These are phyloP conservation scores for Lasioglossum morio DNA, from an alignment of 2,888 invertebrate genomes.

Conservation along the genomic window DNA sequence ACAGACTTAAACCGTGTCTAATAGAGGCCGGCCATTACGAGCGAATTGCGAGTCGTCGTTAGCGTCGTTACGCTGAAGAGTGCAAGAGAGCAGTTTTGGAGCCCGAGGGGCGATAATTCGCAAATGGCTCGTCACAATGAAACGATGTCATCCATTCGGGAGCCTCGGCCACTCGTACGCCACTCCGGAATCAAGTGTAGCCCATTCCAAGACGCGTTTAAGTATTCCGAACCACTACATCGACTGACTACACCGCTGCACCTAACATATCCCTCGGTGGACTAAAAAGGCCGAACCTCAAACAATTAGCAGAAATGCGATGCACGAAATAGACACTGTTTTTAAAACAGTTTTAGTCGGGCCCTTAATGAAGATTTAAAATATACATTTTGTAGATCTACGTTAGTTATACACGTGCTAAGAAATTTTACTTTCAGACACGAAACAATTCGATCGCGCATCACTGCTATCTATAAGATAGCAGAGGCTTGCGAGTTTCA, in stretches of 20 bases:
- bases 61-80: conserved; percentile 66
- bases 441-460: background rate
- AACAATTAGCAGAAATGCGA: background rate
- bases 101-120: conserved; percentile 67
- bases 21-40: conserved; percentile 65
- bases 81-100: conserved; percentile 66
- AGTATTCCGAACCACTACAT: background rate
- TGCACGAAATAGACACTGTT: background rate
- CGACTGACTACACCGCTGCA: background rate
- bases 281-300: background rate
- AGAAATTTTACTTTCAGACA: background rate
- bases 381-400: too few species aligned
- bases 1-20: conserved; percentile 57
- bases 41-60: conserved; percentile 65
- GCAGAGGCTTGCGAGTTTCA: background rate
- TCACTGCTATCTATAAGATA: background rate
- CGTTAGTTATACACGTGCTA: too few species aligned
- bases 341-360: too few species aligned
- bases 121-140: conserved; percentile 62
- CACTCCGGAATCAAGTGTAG: conserved; percentile 46
- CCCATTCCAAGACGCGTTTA: conserved; percentile 33
- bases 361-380: too few species aligned
- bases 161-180: conserved; percentile 39
- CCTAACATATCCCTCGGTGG: conserved; percentile 6
- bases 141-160: conserved; percentile 49